Evolutionary conservation across 2,888 invertebrate genomes (phyloP), one percentile per base, ranked within the genome.

Genomic region (Agonopterix subpropinquella): DNA sequence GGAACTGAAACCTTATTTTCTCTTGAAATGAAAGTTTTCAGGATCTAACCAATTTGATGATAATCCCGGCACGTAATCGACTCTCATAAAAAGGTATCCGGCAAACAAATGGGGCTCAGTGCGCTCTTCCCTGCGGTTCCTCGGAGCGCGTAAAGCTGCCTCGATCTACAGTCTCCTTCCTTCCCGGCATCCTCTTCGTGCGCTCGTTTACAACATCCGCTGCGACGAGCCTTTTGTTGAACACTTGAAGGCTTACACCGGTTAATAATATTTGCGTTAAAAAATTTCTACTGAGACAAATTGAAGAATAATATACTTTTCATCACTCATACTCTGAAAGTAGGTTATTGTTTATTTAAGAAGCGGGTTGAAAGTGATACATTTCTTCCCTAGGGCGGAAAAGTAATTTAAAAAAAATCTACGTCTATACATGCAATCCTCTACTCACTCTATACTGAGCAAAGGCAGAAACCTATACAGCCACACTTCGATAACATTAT

Each of bases 151-250:
- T 41, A 45, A 49, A 47, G 48, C 49, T 50, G 53, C 50, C 52
- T 46, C 49, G 36, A 43, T 49, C 44, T 55, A 59, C 53, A 53
- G 49, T 47, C 51, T 54, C 52, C 55, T 57, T 62, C 58, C 58
- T 55, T 50, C 55, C 54, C 57, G 53, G 52, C 43, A 47, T 55
- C 51, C 48, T 56, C 56, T 53, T 58, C 58, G 55, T 53, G 54
- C 56, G 58, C 58, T 57, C 58, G 55, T 62, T 68, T 65, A 66
- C 62, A 56, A 64, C 65, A 52, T 67, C 72, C 68, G 65, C 51
- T 62, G 52, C 54, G 52, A 54, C 51, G 51, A 50, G 49, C 53
- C 61, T 58, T 39, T 58, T 62, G 52, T 61, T 49, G 53, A n/a
- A n/a, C 9, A n/a, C 4, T 39, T 7, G 28, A 53, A 47, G 47